A percentile compares a stretch with the other conserved stretches of the same genome.
Conservation (phyloP, 2,113 vertebrate species). For the Datnioides undecimradiatus region DNA sequence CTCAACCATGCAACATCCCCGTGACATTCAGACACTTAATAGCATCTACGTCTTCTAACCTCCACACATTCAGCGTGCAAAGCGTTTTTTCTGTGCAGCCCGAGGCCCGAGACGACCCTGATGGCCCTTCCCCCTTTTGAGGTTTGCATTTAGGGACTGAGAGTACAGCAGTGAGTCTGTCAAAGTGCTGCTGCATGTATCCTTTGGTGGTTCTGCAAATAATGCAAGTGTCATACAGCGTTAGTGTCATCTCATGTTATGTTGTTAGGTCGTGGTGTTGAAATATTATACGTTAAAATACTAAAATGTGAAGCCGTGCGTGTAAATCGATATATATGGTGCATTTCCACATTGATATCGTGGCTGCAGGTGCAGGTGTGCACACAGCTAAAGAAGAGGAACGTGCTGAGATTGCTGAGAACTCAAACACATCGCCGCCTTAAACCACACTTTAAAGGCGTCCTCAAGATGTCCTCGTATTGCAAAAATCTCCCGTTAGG, state of each 20-base stretch:
- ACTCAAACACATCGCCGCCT: too few relatives aligned
- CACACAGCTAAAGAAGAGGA: not conserved
- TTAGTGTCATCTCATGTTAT: not conserved
- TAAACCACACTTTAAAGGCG: not conserved
- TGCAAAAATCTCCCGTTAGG: not conserved
- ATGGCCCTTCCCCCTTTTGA: not conserved
- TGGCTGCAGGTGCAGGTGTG: not conserved
- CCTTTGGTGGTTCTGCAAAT: not conserved
- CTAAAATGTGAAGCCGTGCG: not conserved
- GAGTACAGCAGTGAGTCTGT: not conserved
- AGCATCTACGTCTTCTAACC: not conserved
- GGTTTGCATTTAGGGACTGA: not conserved
- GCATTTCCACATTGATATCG: not conserved
- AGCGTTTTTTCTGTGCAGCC: not conserved
- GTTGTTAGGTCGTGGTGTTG: not conserved
- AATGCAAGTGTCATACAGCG: not conserved
- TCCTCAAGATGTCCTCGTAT: constrained; percentile 1
- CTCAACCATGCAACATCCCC: too few relatives aligned
- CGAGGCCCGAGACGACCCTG: not conserved
- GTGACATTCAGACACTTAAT: too few relatives aligned
- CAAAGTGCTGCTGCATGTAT: not conserved
- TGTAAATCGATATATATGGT: not conserved
- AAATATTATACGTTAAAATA: not conserved
- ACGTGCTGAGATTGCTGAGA: too few relatives aligned
- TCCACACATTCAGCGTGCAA: not conserved